Percentiles rank a stretch among this genome's conserved stretches.
These are phyloP conservation scores for Agrotis puta DNA, from an alignment of 2,888 invertebrate genomes.

Conservation along the genomic window DNA sequence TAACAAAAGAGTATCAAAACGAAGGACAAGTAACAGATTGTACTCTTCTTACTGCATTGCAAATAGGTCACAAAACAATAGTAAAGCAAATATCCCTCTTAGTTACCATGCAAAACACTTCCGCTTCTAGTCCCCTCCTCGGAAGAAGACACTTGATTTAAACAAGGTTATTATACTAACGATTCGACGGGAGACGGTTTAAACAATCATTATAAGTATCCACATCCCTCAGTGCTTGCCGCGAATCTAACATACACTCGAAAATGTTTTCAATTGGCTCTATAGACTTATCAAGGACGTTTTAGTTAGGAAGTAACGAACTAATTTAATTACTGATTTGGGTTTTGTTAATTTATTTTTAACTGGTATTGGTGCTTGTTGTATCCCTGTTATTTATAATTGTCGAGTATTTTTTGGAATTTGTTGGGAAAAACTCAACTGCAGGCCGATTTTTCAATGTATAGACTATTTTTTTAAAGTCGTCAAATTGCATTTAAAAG, in stretches of 20 bases:
- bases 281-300: constrained; percentile 49
- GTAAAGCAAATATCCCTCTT: constrained; percentile 57
- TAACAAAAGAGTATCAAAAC: too few species aligned
- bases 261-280: constrained; percentile 59
- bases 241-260: constrained; percentile 53
- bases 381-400: neutral
- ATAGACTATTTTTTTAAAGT: neutral
- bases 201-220: constrained; percentile 77
- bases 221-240: constrained; percentile 71
- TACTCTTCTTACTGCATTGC: neutral
- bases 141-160: constrained; percentile 77
- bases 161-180: constrained; percentile 75
- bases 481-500: too few species aligned
- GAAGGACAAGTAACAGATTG: neutral
- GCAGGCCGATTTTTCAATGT: neutral
- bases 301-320: constrained; percentile 26
- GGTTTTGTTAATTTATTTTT: constrained; percentile 10
- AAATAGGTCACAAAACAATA: constrained; percentile 47
- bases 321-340: constrained; percentile 47
- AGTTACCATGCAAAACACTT: constrained; percentile 63
- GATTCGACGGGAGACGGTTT: constrained; percentile 72
- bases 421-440: neutral
- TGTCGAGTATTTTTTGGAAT: neutral
- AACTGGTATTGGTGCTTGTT: neutral
- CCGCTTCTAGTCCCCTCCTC: constrained; percentile 71